These are phyloP conservation scores for Zele albiditarsus DNA, from an alignment of 2,888 invertebrate genomes.

Conservation along the genomic window DNA sequence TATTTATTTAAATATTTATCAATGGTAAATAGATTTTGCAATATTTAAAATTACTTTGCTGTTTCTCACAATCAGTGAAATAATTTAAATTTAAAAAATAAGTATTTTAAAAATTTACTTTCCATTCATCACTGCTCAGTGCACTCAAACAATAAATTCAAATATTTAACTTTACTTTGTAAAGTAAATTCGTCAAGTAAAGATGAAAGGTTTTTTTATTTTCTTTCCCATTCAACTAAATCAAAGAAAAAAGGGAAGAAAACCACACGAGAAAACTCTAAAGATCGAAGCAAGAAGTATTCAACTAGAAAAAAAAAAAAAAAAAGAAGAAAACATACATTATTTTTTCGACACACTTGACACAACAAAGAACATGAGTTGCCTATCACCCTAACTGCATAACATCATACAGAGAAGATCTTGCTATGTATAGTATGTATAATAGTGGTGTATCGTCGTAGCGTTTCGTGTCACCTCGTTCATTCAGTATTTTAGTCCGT, in stretches of 20 bases:
- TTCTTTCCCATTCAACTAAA: not conserved
- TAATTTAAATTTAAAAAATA: not conserved
- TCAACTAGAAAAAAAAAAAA: not conserved
- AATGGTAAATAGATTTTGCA: too few species aligned
- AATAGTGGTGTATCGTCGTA: not conserved
- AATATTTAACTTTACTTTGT: constrained; percentile 1
- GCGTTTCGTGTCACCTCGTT: not conserved
- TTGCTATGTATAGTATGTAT: not conserved
- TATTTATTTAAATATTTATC: too few species aligned
- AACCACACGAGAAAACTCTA: not conserved
- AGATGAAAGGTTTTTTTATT: not conserved
- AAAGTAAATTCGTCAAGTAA: not conserved
- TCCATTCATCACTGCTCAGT: not conserved
- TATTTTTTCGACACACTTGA: constrained; percentile 12
- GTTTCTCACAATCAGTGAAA: too few species aligned
- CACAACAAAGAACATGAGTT: constrained; percentile 1
- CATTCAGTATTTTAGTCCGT: not conserved
- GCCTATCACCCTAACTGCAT: not conserved
- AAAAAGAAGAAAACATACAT: not conserved
- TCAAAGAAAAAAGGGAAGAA: not conserved
- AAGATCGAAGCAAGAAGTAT: not conserved
- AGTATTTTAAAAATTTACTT: not conserved
- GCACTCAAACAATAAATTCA: not conserved
- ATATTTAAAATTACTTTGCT: too few species aligned
- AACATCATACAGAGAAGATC: not conserved